Conservation (phyloP, 2,888 invertebrate genomes). For the Rhorus exstirpatorius region DNA sequence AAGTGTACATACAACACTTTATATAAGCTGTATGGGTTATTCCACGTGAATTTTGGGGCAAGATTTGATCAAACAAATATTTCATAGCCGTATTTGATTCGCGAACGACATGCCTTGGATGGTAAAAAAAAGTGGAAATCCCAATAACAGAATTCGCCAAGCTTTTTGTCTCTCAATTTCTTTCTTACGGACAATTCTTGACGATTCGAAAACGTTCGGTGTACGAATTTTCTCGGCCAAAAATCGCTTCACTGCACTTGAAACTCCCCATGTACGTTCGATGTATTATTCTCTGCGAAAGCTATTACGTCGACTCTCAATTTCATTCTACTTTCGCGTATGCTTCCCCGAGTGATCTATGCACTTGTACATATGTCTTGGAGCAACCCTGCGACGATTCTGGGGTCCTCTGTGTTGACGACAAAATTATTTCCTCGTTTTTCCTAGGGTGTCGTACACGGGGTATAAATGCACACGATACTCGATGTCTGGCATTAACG, state of each 20-base stretch:
- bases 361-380: conserved; percentile 5
- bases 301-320: conserved; percentile 12
- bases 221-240: too few relatives aligned
- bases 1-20: conserved; percentile 36
- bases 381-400: conserved; percentile 9
- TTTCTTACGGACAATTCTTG: too few relatives aligned
- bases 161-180: too few relatives aligned
- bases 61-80: background rate
- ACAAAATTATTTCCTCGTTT: conserved; percentile 62
- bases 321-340: background rate
- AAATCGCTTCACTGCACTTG: too few relatives aligned
- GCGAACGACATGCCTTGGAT: too few relatives aligned
- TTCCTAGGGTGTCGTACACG: conserved; percentile 57
- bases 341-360: background rate
- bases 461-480: conserved; percentile 23
- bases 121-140: too few relatives aligned
- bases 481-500: conserved; percentile 29
- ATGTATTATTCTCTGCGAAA: background rate
- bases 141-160: too few relatives aligned
- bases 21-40: conserved; percentile 42
- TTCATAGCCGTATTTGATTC: background rate
- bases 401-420: conserved; percentile 53
- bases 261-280: conserved; percentile 11
- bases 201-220: too few relatives aligned
- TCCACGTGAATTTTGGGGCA: background rate